Base-by-base conservation (phyloP, 2,113 vertebrate genomes). In the Forbesichthys papilliferus region DNA sequence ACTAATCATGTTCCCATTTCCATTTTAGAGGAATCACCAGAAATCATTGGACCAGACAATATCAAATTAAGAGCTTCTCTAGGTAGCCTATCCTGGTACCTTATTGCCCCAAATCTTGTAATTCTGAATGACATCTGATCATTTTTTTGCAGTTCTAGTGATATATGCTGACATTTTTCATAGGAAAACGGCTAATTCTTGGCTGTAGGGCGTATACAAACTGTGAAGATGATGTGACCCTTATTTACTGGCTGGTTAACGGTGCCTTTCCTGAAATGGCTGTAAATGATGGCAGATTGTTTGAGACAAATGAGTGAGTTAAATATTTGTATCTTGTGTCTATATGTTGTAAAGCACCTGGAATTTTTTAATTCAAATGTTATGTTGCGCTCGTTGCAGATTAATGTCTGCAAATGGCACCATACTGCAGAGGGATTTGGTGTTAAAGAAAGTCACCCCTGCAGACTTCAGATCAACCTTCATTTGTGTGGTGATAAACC, bases 181-280 rank as follows among this genome's bases (percentile, higher is more conserved):
- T 71, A 93, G 91, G 89, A 6, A 18, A 78, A 13, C 13, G 0
- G 0, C 68, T 90, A 62, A 8, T 83, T 18, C 75, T 92, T 16
- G 27, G 77, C 68, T 93, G 92, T 27, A 68, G 68, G 13, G 91
- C 86, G 0, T 11, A 72, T 4, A 14, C 79, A 18, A 74, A 88
- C 6, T 55, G 62, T 61, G 61, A 75, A 33, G 85, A 80, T 33
- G 83, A 71, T 0, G 27, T 83, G 36, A 73, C 68, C 0, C 72
- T 93, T 3, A 89, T 95, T 71, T 95, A 95, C 84, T 95, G 95
- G 94, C 80, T 96, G 59, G 89, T 93, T 9, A 91, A 95, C 0
- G 82, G 74, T 6, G 80, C 84, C 7, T 95, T 95, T 74, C 93
- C 93, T 0, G 92, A 95, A 42, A 83, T 88, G 0, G 54, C 68